Conservation (phyloP, 2,888 invertebrate genomes). For the Lasius platythorax region DNA sequence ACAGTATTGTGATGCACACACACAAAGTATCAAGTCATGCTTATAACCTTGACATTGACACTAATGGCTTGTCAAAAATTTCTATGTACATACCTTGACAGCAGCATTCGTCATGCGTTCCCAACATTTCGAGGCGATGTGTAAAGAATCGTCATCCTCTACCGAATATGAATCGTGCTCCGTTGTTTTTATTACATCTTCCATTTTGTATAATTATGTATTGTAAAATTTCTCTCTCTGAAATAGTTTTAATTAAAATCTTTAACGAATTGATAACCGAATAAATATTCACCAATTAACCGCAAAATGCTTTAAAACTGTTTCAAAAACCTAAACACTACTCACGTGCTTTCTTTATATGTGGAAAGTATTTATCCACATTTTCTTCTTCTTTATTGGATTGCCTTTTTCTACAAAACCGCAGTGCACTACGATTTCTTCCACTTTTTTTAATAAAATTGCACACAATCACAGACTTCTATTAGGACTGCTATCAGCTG, state of each 20-base stretch:
- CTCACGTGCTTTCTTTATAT: no score
- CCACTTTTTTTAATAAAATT: no score
- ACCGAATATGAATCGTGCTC: neutral
- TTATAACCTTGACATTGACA: neutral
- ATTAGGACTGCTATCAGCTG: no score
- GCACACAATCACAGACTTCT: no score
- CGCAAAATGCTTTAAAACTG: no score
- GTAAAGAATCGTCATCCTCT: conserved; percentile 74
- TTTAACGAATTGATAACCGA: no score
- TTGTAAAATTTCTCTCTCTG: neutral
- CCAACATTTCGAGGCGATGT: conserved; percentile 81
- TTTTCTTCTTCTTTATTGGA: no score
- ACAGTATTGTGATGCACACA: neutral
- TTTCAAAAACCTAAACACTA: no score
- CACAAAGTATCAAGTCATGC: neutral
- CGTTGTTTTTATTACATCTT: neutral
- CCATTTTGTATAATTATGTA: neutral
- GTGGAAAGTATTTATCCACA: no score
- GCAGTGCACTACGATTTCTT: no score
- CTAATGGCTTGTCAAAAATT: neutral
- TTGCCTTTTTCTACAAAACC: no score
- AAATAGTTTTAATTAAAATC: neutral
- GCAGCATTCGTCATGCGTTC: conserved; percentile 75
- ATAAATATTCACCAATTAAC: no score
- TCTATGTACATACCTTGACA: conserved; percentile 68